These are phyloP conservation scores for Corticium candelabrum DNA, from an alignment of 37 sponge, comb jelly and placozoan species.

Conservation along the genomic window DNA sequence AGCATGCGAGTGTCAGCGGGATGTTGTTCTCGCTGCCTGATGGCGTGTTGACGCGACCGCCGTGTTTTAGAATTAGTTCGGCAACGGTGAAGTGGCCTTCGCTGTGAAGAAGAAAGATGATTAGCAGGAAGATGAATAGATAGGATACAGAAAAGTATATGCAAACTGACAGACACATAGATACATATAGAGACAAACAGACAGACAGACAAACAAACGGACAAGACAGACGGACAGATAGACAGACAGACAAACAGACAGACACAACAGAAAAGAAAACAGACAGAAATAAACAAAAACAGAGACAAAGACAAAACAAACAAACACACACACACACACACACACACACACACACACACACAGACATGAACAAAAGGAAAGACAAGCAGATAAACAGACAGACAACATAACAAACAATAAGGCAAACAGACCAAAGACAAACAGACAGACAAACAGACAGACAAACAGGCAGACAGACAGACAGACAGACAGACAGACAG, in stretches of 20 bases:
- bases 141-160: background rate
- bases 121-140: background rate
- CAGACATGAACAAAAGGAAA: no score
- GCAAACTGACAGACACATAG: background rate
- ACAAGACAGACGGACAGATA: background rate
- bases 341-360: no score
- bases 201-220: background rate
- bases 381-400: no score
- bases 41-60: conserved; percentile 77
- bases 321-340: no score
- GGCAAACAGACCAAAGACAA: no score
- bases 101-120: background rate
- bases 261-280: no score
- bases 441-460: no score
- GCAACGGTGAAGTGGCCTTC: conserved; percentile 40
- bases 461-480: no score
- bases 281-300: no score
- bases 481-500: no score
- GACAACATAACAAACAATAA: no score
- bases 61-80: conserved; percentile 26
- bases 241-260: background rate
- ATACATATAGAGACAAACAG: background rate
- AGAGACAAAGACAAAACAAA: no score
- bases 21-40: conserved; percentile 96
- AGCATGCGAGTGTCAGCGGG: conserved; percentile 90